Evolutionary conservation across 2,113 vertebrate genomes (phyloP).

Genomic region (Columbina picui): DNA sequence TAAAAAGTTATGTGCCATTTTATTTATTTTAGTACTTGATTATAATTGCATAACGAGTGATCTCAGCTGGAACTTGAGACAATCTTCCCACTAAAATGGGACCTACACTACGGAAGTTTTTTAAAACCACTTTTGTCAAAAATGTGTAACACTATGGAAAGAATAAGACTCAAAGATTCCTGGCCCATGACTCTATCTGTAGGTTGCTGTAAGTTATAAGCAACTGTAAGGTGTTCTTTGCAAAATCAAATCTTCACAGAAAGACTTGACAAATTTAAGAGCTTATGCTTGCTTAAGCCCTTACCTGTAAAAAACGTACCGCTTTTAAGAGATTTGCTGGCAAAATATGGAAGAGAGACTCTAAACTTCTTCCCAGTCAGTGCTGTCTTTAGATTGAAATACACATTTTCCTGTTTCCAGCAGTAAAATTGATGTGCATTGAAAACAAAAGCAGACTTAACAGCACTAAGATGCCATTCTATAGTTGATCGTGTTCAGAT

Average conservation of each 20-base stretch:
- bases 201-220: neutral
- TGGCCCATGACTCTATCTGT: neutral
- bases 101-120: neutral
- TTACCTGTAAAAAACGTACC: neutral
- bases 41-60: neutral
- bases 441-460: neutral
- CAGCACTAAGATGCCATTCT: neutral
- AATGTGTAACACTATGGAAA: neutral
- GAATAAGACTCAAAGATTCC: neutral
- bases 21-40: neutral
- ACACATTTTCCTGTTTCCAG: neutral
- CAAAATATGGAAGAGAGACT: neutral
- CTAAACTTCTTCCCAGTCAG: neutral
- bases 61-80: neutral
- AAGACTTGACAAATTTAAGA: neutral
- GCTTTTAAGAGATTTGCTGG: neutral
- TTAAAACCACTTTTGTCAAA: neutral
- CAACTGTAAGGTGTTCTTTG: neutral
- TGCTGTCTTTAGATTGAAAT: neutral
- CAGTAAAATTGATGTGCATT: neutral
- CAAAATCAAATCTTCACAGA: neutral
- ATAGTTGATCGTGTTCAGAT: neutral
- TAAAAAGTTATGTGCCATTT: neutral
- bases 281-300: neutral
- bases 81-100: neutral